Conservation (phyloP, 1,140 invertebrate genomes). For the Cyclargus thomasi region DNA sequence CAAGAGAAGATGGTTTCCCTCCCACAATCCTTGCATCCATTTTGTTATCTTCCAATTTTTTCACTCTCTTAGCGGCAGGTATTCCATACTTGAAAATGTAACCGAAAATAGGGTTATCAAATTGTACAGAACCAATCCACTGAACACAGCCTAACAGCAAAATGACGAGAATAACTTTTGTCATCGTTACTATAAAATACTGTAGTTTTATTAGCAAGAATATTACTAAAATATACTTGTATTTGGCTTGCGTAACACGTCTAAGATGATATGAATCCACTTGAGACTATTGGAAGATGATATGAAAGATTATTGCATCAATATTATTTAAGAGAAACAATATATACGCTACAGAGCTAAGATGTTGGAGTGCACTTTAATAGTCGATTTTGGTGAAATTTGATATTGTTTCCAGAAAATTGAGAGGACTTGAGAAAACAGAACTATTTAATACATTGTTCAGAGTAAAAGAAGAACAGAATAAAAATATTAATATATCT, state of each 20-base stretch:
- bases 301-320: constrained; percentile 14
- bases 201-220: neutral
- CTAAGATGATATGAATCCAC: constrained; percentile 6
- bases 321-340: constrained; percentile 4
- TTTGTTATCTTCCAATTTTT: constrained; percentile 26
- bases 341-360: neutral
- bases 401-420: neutral
- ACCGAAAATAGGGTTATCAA: constrained; percentile 29
- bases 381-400: neutral
- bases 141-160: neutral
- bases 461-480: too few relatives aligned
- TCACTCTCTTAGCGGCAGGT: constrained; percentile 29
- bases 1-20: constrained; percentile 29
- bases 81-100: constrained; percentile 37
- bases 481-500: too few relatives aligned
- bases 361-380: neutral
- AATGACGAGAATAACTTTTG: neutral
- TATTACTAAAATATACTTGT: neutral
- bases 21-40: constrained; percentile 29
- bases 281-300: constrained; percentile 1
- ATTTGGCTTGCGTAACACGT: constrained; percentile 13
- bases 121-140: neutral
- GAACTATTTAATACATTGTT: too few relatives aligned
- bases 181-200: neutral
- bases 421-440: neutral